These are phyloP conservation scores for Oreochromis tanganicae DNA, from an alignment of 2,113 vertebrate species.

Conservation along the genomic window DNA sequence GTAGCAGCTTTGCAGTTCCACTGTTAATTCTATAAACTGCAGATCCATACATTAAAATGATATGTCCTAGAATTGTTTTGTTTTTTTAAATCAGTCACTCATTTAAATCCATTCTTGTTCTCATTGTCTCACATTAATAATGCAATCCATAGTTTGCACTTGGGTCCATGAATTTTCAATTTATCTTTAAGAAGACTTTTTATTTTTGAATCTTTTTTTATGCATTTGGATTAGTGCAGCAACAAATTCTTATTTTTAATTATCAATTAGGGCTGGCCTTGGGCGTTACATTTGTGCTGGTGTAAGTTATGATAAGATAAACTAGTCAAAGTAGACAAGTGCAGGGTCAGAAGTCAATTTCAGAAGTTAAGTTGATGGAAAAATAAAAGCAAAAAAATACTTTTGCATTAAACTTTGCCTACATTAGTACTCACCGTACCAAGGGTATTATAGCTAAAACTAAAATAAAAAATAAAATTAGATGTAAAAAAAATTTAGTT, in stretches of 20 bases:
- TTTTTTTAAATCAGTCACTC: background rate
- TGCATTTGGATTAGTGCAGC: background rate
- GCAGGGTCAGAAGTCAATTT: background rate
- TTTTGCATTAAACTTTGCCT: background rate
- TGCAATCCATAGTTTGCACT: background rate
- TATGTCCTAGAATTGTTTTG: background rate
- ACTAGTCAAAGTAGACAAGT: background rate
- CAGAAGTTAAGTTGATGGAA: background rate
- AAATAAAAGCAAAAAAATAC: rapidly evolving
- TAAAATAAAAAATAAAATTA: background rate
- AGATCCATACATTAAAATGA: background rate
- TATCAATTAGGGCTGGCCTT: background rate
- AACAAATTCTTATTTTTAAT: background rate
- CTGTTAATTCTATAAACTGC: background rate
- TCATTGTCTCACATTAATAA: background rate
- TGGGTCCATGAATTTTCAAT: background rate
- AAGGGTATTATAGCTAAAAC: background rate
- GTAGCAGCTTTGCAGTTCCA: background rate
- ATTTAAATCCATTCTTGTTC: background rate
- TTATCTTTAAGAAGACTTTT: background rate
- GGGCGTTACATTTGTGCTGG: background rate
- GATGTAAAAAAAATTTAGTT: background rate
- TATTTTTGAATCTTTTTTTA: background rate
- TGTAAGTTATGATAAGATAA: background rate
- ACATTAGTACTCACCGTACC: background rate